Conservation (phyloP, 2,888 invertebrate species). For the Andrena minutula region DNA sequence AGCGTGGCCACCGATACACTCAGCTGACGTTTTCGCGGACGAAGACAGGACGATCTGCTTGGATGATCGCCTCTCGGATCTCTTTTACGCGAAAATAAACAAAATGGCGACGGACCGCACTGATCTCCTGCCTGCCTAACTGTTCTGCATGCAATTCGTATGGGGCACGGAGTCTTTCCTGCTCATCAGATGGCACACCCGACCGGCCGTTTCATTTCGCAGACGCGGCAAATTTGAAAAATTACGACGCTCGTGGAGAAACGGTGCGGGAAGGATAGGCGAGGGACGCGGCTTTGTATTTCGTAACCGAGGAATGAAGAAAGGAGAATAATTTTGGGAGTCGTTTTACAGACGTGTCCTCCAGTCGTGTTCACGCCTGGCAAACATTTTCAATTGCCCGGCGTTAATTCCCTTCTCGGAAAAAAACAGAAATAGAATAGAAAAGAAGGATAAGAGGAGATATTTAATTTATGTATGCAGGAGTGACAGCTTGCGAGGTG, state of each 20-base stretch:
- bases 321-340: neutral
- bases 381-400: no score
- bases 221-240: constrained; percentile 40
- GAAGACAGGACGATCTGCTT: constrained; percentile 56
- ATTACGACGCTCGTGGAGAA: neutral
- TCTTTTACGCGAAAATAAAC: constrained; percentile 91
- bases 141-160: constrained; percentile 54
- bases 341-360: neutral
- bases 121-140: constrained; percentile 56
- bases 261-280: no score
- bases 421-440: no score
- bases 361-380: no score
- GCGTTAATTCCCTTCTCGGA: no score
- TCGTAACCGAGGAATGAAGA: neutral
- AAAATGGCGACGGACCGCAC: constrained; percentile 89
- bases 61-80: constrained; percentile 60
- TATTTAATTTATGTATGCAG: no score
- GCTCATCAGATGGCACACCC: constrained; percentile 42
- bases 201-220: neutral
- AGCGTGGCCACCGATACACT: constrained; percentile 34
- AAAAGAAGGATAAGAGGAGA: no score
- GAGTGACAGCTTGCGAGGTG: no score
- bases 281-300: no score
- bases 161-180: constrained; percentile 17
- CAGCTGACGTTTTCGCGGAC: constrained; percentile 50